Percentiles rank a stretch among this genome's conserved stretches.
phyloP scores from a whole-genome alignment of 2,888 invertebrate genomes.

The Liposcelis brunnea region DNA sequence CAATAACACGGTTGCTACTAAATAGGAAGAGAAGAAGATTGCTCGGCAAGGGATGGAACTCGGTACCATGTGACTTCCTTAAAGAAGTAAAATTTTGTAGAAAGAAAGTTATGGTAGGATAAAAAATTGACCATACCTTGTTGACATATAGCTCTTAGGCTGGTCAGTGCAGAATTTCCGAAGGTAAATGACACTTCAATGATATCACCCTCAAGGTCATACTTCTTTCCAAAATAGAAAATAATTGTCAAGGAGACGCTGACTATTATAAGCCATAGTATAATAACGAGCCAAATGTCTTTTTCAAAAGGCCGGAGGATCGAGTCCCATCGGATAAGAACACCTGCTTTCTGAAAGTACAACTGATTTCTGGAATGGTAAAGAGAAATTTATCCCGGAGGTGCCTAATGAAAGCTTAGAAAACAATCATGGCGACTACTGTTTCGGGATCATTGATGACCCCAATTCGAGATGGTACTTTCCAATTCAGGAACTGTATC shows the following conservation, averaged over 20 bases:
- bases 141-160: neutral
- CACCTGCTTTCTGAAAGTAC: neutral
- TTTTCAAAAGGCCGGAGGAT: neutral
- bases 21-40: neutral
- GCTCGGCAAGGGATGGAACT: neutral
- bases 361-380: slow-evolving; percentile 1
- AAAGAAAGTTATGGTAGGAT: neutral
- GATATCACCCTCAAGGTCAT: neutral
- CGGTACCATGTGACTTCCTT: neutral
- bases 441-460: too few species aligned
- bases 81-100: too few species aligned
- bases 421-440: too few species aligned
- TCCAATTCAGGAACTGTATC: too few species aligned
- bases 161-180: neutral
- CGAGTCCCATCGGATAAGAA: neutral
- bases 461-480: too few species aligned
- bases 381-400: neutral
- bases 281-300: neutral
- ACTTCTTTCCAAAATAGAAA: neutral
- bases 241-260: neutral
- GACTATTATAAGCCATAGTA: neutral
- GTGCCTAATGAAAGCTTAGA: too few species aligned
- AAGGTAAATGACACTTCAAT: neutral
- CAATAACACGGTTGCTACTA: neutral
- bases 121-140: too few species aligned